Conservation (phyloP, 1,140 invertebrate species). For the Penaeus indicus region DNA sequence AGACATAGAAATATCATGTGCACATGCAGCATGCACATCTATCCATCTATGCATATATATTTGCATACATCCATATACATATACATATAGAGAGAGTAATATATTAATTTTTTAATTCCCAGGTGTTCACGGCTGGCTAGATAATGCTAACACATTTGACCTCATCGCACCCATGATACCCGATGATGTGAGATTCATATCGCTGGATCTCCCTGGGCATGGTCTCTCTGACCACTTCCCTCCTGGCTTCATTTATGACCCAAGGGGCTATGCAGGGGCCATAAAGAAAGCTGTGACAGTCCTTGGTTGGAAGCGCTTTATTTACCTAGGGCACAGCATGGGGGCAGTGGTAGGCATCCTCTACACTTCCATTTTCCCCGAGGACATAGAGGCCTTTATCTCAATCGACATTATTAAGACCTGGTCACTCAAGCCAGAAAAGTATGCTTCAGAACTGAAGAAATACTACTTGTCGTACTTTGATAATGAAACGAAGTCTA, state of each 20-base stretch:
- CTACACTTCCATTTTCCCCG: conserved; percentile 61
- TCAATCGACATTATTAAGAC: conserved; percentile 64
- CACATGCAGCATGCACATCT: no score
- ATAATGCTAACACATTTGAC: conserved; percentile 68
- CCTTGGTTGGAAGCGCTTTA: conserved; percentile 63
- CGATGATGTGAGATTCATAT: conserved; percentile 53
- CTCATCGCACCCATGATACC: conserved; percentile 61
- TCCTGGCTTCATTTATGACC: conserved; percentile 66
- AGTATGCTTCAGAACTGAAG: conserved; percentile 37
- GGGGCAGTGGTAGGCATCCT: conserved; percentile 63
- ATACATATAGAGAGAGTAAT: neutral
- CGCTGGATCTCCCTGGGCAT: conserved; percentile 68
- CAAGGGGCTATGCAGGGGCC: conserved; percentile 58
- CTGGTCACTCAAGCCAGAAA: conserved; percentile 64
- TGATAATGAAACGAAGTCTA: conserved; percentile 62
- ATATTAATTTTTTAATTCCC: conserved; percentile 27
- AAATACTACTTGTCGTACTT: conserved; percentile 59
- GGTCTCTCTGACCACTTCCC: conserved; percentile 68
- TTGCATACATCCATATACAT: conserved; percentile 3
- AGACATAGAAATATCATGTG: no score
- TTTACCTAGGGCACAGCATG: conserved; percentile 65
- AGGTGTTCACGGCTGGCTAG: conserved; percentile 68
- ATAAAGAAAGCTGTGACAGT: conserved; percentile 58
- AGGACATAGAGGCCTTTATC: conserved; percentile 63
- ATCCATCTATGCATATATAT: neutral